Base-by-base conservation (phyloP, 1,140 invertebrate species). In the Rhysida immarginata region DNA sequence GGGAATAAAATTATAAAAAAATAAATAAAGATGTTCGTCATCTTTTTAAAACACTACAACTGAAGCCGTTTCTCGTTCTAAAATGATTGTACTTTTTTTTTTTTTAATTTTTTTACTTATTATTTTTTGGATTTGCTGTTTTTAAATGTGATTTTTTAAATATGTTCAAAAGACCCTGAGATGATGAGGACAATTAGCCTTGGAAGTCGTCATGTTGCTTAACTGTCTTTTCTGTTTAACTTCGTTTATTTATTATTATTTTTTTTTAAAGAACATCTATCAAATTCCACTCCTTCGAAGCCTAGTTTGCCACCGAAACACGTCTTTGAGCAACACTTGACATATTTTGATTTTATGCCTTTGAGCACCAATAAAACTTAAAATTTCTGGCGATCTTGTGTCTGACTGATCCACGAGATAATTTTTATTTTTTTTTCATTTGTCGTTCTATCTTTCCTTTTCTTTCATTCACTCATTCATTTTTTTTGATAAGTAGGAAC, bases 271-370 rank as follows among this genome's bases (percentile, higher is more conserved):
- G 5, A 5, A 46, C 44, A 46, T 23, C 44, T 23, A 5, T 23
- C 18, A 11, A 23, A 20, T 46, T 46, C 16, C 16, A 46, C 44
- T 18, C 44, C 44, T 46, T 5, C 18, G 8, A 46, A 11, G 8
- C 16, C 21, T 11, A n/a, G n/a, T n/a, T n/a, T n/a, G n/a, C n/a
- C 8, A 13, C 44, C 16, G 8, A 20, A 16, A 20, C 44, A 46
- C 44, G 20, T 20, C 44, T 8, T 46, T 46, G 44, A 46, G 44
- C 44, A 46, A 46, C 44, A 46, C 44, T 41, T 11, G 44, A 46
- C 44, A 46, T 20, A 46, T 46, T 46, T 46, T 46, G 44, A 46
- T 46, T 46, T 46, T 46, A 46, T 18, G 44, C 44, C 44, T 46
- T 46, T 46, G 44, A 46, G 44, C 44, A 46, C 44, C 44, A 46